phyloP scores from a whole-genome alignment of 1,140 invertebrate genomes.

The Archegozetes longisetosus region DNA sequence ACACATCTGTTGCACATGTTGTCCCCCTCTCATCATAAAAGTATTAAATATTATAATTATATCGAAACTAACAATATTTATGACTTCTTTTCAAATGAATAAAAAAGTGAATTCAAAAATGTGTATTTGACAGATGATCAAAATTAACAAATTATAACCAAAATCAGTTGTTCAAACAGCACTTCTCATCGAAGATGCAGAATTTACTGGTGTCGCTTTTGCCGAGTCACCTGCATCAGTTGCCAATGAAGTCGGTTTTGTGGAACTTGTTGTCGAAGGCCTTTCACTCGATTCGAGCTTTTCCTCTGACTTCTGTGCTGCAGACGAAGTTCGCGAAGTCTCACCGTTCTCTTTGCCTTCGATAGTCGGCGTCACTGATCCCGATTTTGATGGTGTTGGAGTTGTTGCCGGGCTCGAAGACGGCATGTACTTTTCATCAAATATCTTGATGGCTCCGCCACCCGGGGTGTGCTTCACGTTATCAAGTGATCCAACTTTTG shows the following conservation, averaged over 20 bases:
- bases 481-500: constrained; percentile 60
- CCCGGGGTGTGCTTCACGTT: constrained; percentile 74
- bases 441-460: constrained; percentile 76
- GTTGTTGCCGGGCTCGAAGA: background rate
- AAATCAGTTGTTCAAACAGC: background rate
- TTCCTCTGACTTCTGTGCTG: background rate
- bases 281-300: background rate
- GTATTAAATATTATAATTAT: too few relatives aligned
- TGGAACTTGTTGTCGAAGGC: background rate
- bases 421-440: constrained; percentile 19
- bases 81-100: background rate
- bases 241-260: background rate
- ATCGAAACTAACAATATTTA: too few relatives aligned
- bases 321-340: background rate
- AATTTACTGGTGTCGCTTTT: background rate
- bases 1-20: too few relatives aligned
- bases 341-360: background rate
- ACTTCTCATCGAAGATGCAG: background rate
- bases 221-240: background rate
- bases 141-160: background rate
- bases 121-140: background rate
- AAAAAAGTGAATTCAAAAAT: background rate
- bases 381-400: background rate
- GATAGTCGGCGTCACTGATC: background rate
- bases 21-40: too few relatives aligned